These are phyloP conservation scores for Meteorus colon DNA, from an alignment of 2,888 invertebrate genomes.

Conservation along the genomic window DNA sequence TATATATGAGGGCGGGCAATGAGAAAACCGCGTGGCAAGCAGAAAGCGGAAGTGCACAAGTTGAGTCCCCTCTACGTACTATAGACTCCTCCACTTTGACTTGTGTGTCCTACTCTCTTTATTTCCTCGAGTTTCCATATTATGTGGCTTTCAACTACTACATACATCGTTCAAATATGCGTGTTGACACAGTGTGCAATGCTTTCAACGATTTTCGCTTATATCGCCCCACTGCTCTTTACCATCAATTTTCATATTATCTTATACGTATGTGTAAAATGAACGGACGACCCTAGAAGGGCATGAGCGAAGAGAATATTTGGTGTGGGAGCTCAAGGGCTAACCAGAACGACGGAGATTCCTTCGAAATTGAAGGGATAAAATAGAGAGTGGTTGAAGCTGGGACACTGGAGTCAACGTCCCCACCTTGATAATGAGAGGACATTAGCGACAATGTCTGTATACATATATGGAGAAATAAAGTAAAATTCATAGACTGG, in stretches of 20 bases:
- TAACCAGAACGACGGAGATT: slow-evolving; percentile 34
- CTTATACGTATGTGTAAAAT: background rate
- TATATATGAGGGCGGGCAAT: slow-evolving; percentile 23
- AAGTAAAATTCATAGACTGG: slow-evolving; percentile 3
- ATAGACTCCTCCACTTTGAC: background rate
- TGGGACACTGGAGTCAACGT: background rate
- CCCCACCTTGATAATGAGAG: slow-evolving; percentile 55
- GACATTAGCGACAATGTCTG: slow-evolving; percentile 49
- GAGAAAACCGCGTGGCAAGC: slow-evolving; percentile 51
- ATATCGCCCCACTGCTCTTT: slow-evolving; percentile 19
- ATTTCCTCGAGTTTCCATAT: slow-evolving; percentile 3
- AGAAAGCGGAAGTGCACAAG: slow-evolving; percentile 41
- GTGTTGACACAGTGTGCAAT: slow-evolving; percentile 21
- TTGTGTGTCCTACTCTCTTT: slow-evolving; percentile 22
- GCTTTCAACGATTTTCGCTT: slow-evolving; percentile 49
- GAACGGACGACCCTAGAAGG: background rate
- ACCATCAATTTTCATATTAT: slow-evolving; percentile 57
- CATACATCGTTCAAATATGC: background rate
- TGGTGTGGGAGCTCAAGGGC: background rate
- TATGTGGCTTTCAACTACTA: background rate
- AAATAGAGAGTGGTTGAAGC: slow-evolving; percentile 30
- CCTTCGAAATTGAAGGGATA: slow-evolving; percentile 16
- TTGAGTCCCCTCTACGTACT: slow-evolving; percentile 21
- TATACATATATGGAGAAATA: background rate
- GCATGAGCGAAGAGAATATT: background rate